Evolutionary conservation across 1,140 invertebrate species (phyloP).

Genomic region (Tetramorium alpestre): DNA sequence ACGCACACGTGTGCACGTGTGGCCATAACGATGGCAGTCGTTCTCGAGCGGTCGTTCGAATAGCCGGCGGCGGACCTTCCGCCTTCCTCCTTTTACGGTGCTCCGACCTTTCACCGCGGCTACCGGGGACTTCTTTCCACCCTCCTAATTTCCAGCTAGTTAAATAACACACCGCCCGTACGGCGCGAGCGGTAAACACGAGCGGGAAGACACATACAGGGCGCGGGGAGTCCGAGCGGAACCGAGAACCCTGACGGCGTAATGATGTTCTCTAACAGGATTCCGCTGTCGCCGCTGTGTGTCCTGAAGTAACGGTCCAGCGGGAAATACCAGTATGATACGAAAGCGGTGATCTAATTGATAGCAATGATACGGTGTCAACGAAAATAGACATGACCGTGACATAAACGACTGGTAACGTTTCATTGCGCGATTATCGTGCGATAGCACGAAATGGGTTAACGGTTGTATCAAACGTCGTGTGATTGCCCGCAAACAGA

Average conservation of each 20-base stretch:
- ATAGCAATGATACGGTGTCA: slow-evolving; percentile 29
- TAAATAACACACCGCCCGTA: slow-evolving; percentile 57
- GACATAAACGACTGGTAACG: slow-evolving; percentile 11
- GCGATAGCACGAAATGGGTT: slow-evolving; percentile 10
- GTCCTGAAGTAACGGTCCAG: slow-evolving; percentile 24
- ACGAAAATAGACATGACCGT: slow-evolving; percentile 35
- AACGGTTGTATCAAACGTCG: slow-evolving; percentile 1
- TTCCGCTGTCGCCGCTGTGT: slow-evolving; percentile 24
- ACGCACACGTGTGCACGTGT: background rate
- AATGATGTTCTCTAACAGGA: slow-evolving; percentile 67
- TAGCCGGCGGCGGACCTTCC: slow-evolving; percentile 56
- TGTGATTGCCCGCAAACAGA: slow-evolving; percentile 2
- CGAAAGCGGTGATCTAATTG: slow-evolving; percentile 33
- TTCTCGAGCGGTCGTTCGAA: slow-evolving; percentile 36
- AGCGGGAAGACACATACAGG: slow-evolving; percentile 39
- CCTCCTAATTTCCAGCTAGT: slow-evolving; percentile 62
- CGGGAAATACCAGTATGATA: slow-evolving; percentile 7
- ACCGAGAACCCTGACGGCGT: slow-evolving; percentile 43
- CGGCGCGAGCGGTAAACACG: slow-evolving; percentile 49
- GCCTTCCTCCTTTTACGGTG: slow-evolving; percentile 68
- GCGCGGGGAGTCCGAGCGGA: background rate
- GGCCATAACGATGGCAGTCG: slow-evolving; percentile 34
- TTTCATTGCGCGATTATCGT: slow-evolving; percentile 15
- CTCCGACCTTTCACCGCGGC: slow-evolving; percentile 46
- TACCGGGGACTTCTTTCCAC: slow-evolving; percentile 25